Conservation (phyloP, 2,888 invertebrate genomes). For the Agonopterix arenella region DNA sequence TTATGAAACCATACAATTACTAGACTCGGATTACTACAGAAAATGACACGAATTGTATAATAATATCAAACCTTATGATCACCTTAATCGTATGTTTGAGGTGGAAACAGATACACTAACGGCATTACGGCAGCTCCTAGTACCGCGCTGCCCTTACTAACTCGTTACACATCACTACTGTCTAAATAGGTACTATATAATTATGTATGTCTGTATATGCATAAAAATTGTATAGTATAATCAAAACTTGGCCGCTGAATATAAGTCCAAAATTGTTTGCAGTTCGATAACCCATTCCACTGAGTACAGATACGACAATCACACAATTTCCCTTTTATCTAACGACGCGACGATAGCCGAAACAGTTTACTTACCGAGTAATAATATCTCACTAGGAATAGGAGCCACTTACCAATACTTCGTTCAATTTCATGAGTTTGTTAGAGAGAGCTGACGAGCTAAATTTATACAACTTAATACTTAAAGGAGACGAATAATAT, state of each 20-base stretch:
- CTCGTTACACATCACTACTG: conserved; percentile 59
- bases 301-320: conserved; percentile 25
- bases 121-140: conserved; percentile 41
- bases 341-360: conserved; percentile 9
- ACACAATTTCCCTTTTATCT: conserved; percentile 17
- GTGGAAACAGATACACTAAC: conserved; percentile 51
- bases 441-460: conserved; percentile 57
- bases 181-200: conserved; percentile 53
- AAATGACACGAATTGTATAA: conserved; percentile 59
- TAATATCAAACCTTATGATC: conserved; percentile 64
- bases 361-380: conserved; percentile 8
- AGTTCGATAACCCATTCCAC: conserved; percentile 16
- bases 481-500: conserved; percentile 27
- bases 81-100: conserved; percentile 51
- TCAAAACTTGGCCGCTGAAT: conserved; percentile 67
- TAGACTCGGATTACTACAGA: conserved; percentile 50
- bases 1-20: conserved; percentile 56
- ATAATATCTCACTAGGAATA: conserved; percentile 25
- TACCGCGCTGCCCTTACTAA: conserved; percentile 43
- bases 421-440: conserved; percentile 38
- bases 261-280: conserved; percentile 18
- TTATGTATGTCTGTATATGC: conserved; percentile 63
- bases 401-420: conserved; percentile 22
- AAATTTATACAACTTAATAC: conserved; percentile 62
- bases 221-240: conserved; percentile 68